Conservation (phyloP, 2,888 invertebrate species). For the Hirtodrosophila trivittata region DNA sequence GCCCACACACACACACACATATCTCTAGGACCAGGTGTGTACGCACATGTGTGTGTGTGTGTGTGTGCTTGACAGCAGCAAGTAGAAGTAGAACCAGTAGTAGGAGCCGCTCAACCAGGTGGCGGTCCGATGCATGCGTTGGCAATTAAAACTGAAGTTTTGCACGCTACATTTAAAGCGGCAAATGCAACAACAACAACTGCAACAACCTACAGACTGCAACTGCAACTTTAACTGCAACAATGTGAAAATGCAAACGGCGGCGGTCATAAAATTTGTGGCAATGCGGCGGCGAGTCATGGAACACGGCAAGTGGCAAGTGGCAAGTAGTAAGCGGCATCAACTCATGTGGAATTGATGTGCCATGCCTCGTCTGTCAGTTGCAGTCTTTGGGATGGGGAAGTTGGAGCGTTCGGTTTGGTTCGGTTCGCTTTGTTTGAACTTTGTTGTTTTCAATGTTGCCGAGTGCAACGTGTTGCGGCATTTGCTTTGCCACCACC, state of each 20-base stretch:
- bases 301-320: conserved; percentile 34
- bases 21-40: conserved; percentile 27
- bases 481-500: conserved; percentile 26
- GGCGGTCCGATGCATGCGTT: conserved; percentile 76
- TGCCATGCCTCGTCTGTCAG: conserved; percentile 71
- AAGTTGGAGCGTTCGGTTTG: not conserved
- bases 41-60: conserved; percentile 3
- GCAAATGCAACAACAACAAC: conserved; percentile 57
- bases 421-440: conserved; percentile 66
- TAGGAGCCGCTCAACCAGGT: conserved; percentile 49
- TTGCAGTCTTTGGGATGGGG: not conserved
- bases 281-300: conserved; percentile 41
- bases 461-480: conserved; percentile 53
- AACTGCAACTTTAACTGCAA: conserved; percentile 57
- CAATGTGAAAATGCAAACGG: conserved; percentile 70
- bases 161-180: conserved; percentile 75
- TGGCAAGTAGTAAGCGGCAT: conserved; percentile 40
- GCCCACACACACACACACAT: conserved; percentile 7
- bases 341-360: conserved; percentile 78
- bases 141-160: conserved; percentile 76
- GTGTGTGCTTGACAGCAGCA: conserved; percentile 55
- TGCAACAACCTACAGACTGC: conserved; percentile 40
- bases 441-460: conserved; percentile 72
- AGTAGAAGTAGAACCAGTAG: conserved; percentile 12
- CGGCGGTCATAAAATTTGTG: conserved; percentile 66